Conservation (phyloP, 2,888 invertebrate genomes). For the Drosophila birchii region DNA sequence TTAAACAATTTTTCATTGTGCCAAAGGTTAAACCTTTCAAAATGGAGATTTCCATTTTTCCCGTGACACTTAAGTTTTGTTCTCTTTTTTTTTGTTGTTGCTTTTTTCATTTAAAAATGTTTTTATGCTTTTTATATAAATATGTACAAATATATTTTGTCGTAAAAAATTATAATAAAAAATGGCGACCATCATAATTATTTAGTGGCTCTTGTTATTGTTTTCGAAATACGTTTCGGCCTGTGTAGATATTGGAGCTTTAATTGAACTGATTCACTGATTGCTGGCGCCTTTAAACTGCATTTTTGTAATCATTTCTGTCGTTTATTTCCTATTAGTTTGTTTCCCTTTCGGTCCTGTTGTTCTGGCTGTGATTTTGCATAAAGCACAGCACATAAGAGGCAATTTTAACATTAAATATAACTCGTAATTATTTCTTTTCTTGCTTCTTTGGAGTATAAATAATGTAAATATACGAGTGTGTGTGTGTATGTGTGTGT, state of each 20-base stretch:
- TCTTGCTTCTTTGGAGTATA: constrained; percentile 79
- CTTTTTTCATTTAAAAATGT: constrained; percentile 41
- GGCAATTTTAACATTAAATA: constrained; percentile 70
- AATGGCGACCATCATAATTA: constrained; percentile 45
- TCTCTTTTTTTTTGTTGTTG: constrained; percentile 9
- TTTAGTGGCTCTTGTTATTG: constrained; percentile 12
- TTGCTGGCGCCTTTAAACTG: constrained; percentile 59
- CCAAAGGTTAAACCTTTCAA: constrained; percentile 49
- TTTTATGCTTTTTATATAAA: constrained; percentile 54
- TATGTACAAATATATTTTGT: constrained; percentile 71
- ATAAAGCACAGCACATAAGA: constrained; percentile 69
- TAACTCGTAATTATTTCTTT: constrained; percentile 61
- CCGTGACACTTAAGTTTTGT: constrained; percentile 27
- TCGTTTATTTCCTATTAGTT: constrained; percentile 52
- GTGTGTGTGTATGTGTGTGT: constrained; percentile 29
- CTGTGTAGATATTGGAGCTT: constrained; percentile 22
- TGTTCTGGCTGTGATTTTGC: constrained; percentile 45
- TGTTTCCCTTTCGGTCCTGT: constrained; percentile 30
- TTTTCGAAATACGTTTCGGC: constrained; percentile 18
- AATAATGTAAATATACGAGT: constrained; percentile 70
- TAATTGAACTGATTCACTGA: constrained; percentile 19
- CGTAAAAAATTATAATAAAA: constrained; percentile 65
- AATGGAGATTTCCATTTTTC: constrained; percentile 38
- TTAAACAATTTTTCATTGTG: constrained; percentile 31
- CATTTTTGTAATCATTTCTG: constrained; percentile 38